Evolutionary conservation across 2,888 invertebrate species (phyloP).

Genomic region (Arenicola marina): DNA sequence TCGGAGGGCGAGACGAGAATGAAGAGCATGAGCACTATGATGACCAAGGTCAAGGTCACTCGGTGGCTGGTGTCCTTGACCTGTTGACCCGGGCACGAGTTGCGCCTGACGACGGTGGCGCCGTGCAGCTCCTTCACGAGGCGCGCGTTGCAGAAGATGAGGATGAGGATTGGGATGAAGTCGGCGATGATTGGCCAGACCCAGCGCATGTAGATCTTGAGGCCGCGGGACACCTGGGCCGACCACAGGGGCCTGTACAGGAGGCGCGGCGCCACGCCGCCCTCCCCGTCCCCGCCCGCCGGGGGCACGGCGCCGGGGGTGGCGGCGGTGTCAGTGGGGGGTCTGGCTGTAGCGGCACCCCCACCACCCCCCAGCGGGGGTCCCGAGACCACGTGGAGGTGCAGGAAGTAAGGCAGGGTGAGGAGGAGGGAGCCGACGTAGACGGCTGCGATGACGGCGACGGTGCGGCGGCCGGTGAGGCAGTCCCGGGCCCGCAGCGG

Average conservation of each 20-base stretch:
- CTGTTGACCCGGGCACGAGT: constrained; percentile 5
- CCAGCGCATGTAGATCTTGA: constrained; percentile 21
- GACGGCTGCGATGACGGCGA: constrained; percentile 69
- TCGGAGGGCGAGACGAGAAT: constrained; percentile 55
- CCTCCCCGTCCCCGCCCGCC: constrained; percentile 61
- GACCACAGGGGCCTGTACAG: neutral
- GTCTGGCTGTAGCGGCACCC: constrained; percentile 62
- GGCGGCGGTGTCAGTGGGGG: constrained; percentile 60
- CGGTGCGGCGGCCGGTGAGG: constrained; percentile 66
- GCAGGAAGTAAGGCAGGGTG: constrained; percentile 66
- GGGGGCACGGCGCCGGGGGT: constrained; percentile 69
- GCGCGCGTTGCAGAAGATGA: constrained; percentile 50
- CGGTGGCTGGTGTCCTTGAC: neutral
- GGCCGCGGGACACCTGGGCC: neutral
- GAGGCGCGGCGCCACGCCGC: neutral
- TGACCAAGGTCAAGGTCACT: constrained; percentile 49
- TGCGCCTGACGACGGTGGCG: constrained; percentile 35
- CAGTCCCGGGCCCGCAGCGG: constrained; percentile 67
- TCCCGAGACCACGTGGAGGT: constrained; percentile 68
- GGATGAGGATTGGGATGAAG: constrained; percentile 47
- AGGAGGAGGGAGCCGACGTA: constrained; percentile 71
- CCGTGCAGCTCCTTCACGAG: constrained; percentile 48
- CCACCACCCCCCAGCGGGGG: constrained; percentile 41
- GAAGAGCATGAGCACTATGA: constrained; percentile 53
- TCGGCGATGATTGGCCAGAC: constrained; percentile 51